Conservation (phyloP, 2,797 vertebrate species). For the Austrolebias charrua region DNA sequence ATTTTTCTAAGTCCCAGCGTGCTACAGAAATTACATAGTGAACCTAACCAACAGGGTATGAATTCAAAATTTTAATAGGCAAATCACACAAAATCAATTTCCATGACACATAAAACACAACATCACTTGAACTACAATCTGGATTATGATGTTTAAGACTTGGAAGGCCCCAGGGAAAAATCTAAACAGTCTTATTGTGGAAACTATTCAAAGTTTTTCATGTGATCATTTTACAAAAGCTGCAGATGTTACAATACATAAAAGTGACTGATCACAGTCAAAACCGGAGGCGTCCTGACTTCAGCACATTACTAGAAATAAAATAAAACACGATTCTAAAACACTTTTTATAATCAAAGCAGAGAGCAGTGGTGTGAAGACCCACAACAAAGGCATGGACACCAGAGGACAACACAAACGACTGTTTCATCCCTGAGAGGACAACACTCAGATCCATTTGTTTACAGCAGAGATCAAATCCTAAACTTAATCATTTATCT, state of each 20-base stretch:
- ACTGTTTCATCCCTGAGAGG: slow-evolving; percentile 33
- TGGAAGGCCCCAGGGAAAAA: slow-evolving; percentile 28
- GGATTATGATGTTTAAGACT: slow-evolving; percentile 30
- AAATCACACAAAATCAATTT: slow-evolving; percentile 35
- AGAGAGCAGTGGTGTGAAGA: background rate
- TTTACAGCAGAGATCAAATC: slow-evolving; percentile 1
- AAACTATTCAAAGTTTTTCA: background rate
- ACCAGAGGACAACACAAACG: background rate
- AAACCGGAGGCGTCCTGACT: background rate
- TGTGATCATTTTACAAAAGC: background rate
- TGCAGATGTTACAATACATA: background rate
- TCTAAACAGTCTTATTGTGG: background rate
- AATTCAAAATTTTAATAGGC: slow-evolving; percentile 22
- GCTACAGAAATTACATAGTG: too few species aligned
- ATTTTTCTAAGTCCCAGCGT: too few species aligned
- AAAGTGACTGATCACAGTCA: background rate
- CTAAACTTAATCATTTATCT: background rate
- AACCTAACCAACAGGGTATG: background rate
- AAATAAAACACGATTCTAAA: background rate
- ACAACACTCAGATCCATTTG: background rate
- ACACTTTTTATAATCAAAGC: background rate
- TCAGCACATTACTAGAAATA: background rate
- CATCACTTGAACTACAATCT: slow-evolving; percentile 24
- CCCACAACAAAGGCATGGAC: background rate
- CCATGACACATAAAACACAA: slow-evolving; percentile 19